Percentiles rank a stretch among this genome's conserved stretches.
These are phyloP conservation scores for Pogonomyrmex barbatus DNA, from an alignment of 1,140 invertebrate species.

Conservation along the genomic window DNA sequence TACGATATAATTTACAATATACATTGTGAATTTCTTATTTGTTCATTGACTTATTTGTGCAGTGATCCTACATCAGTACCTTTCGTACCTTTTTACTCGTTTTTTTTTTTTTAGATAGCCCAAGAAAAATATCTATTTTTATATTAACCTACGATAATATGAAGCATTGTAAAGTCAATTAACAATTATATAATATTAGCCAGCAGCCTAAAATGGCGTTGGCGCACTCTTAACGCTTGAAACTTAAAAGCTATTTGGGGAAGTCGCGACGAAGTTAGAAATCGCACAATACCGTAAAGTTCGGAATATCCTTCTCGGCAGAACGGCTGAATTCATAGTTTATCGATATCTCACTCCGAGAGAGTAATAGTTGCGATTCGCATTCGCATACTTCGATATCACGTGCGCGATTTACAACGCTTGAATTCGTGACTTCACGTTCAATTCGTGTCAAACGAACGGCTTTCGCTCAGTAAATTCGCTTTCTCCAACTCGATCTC, in stretches of 20 bases:
- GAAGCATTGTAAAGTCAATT: not conserved
- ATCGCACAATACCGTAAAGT: conserved; percentile 35
- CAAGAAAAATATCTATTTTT: not conserved
- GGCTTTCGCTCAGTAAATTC: conserved; percentile 18
- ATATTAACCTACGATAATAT: not conserved
- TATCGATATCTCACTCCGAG: conserved; percentile 29
- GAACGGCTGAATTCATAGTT: conserved; percentile 36
- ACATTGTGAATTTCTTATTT: too few relatives aligned
- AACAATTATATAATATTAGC: not conserved
- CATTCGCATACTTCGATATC: conserved; percentile 37
- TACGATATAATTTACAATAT: too few relatives aligned
- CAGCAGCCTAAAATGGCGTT: not conserved
- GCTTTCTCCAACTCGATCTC: conserved; percentile 26
- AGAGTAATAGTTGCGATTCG: conserved; percentile 29
- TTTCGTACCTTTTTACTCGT: not conserved
- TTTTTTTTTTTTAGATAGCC: not conserved
- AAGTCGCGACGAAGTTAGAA: conserved; percentile 41
- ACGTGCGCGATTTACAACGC: conserved; percentile 36
- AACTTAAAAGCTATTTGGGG: conserved; percentile 31
- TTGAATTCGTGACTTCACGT: conserved; percentile 37
- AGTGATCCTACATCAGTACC: not conserved
- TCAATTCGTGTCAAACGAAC: conserved; percentile 29
- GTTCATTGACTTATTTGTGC: too few relatives aligned
- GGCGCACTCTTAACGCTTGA: not conserved
- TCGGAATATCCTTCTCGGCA: conserved; percentile 17